Conservation (phyloP, 2,113 vertebrate species). For the Chlorodrepanis virens region DNA sequence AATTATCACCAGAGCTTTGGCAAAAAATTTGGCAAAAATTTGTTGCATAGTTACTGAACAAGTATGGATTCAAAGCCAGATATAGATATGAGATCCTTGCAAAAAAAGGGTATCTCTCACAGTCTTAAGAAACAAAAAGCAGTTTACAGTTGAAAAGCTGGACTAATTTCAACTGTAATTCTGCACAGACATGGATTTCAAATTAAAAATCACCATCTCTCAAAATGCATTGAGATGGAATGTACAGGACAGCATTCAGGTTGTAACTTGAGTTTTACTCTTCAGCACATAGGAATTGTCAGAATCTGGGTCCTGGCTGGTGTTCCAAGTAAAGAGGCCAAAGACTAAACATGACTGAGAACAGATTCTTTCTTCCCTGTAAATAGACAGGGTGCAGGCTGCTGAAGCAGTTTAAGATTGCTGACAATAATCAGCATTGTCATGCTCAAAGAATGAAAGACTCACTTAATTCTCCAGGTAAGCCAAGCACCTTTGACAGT, state of each 20-base stretch:
- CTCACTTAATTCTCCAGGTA: not conserved
- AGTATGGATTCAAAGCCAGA: not conserved
- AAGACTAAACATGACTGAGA: not conserved
- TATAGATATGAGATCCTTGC: not conserved
- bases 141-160: not conserved
- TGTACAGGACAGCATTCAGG: not conserved
- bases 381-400: not conserved
- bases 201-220: not conserved
- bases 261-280: conserved; percentile 3
- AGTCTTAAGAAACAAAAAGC: not conserved
- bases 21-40: not conserved
- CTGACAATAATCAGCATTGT: not conserved
- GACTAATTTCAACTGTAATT: not conserved
- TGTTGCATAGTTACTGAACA: not conserved
- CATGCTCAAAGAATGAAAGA: conserved; percentile 18
- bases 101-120: not conserved
- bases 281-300: not conserved
- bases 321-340: not conserved
- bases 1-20: not conserved
- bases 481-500: not conserved
- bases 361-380: not conserved
- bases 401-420: not conserved
- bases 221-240: not conserved
- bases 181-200: not conserved
- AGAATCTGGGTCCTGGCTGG: not conserved